Evolutionary conservation across 2,113 vertebrate species (phyloP).

Genomic region (Alligator sinensis): DNA sequence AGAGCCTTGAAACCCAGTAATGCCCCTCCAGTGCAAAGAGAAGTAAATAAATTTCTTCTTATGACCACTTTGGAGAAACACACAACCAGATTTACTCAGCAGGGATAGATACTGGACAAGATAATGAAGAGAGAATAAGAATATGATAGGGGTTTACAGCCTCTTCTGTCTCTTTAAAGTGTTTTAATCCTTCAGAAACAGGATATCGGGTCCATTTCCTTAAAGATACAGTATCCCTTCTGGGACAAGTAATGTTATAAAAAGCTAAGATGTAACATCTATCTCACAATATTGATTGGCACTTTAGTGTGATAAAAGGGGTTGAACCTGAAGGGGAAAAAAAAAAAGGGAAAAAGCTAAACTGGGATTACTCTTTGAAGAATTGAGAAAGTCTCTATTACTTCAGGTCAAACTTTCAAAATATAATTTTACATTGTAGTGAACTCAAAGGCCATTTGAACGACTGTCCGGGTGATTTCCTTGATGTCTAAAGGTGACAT

Average conservation of each 20-base stretch:
- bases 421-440: background rate
- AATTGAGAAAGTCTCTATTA: constrained; percentile 58
- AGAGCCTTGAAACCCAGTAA: constrained; percentile 88
- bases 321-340: constrained; percentile 82
- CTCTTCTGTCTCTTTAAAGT: constrained; percentile 90
- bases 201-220: constrained; percentile 88
- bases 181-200: constrained; percentile 89
- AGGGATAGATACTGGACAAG: constrained; percentile 91
- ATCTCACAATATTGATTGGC: constrained; percentile 84
- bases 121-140: constrained; percentile 92
- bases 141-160: constrained; percentile 89
- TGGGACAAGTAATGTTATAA: constrained; percentile 85
- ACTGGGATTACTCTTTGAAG: constrained; percentile 77
- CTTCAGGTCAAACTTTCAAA: constrained; percentile 66
- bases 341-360: constrained; percentile 51
- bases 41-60: constrained; percentile 93
- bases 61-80: constrained; percentile 93
- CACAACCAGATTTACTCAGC: constrained; percentile 90
- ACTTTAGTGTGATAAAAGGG: constrained; percentile 86
- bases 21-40: constrained; percentile 88
- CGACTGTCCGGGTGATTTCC: constrained; percentile 31
- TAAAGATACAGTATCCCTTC: constrained; percentile 89
- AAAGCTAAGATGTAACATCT: constrained; percentile 86
- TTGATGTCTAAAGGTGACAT: constrained; percentile 33
- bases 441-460: constrained; percentile 63